Evolutionary conservation across 2,888 invertebrate species (phyloP), one percentile per base, ranked within the genome.

Genomic region (Phragmatobia fuliginosa): DNA sequence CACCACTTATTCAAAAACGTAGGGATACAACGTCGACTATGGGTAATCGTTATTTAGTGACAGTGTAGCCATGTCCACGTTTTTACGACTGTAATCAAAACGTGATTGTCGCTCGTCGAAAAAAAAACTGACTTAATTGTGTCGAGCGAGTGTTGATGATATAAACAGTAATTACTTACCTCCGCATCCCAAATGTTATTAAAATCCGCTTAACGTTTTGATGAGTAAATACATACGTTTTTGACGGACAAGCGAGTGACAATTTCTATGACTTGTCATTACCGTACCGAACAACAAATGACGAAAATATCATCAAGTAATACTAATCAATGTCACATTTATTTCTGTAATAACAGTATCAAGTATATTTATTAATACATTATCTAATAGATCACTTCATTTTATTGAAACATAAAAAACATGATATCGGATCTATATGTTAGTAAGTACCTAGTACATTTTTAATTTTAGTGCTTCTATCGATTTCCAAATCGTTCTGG

Each of bases 101-200:
- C 90, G 90, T 93, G 92, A 94, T 93, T 93, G 94, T 94, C 92
- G 91, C 91, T 86, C 89, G 89, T 87, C 89, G 87, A 91, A 93
- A 94, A 87, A 93, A 89, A 93, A 91, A 89, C 86, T 82, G 84
- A 91, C 88, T 94, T 94, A 93, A 94, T 94, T 94, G 91, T 93
- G 91, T 86, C 86, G 83, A 88, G 83, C 86, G 90, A 91, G 94
- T 93, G 94, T 93, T 93, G 93, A 94, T 92, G 92, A 90, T 89
- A 92, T 92, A 92, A 91, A 92, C 90, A 89, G 90, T 94, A 94
- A 95, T 94, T 94, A 94, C 90, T 86, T 87, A 87, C 86, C 86
- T 87, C 85, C 87, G 88, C 88, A 88, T 85, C 87, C 88, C 83
- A 91, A 92, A 91, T 89, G 94, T 93, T 95, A 95, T 95, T 95